Evolutionary conservation across 2,888 invertebrate genomes (phyloP), one percentile per base, ranked within the genome.

Genomic region (Eremobia ochroleuca): DNA sequence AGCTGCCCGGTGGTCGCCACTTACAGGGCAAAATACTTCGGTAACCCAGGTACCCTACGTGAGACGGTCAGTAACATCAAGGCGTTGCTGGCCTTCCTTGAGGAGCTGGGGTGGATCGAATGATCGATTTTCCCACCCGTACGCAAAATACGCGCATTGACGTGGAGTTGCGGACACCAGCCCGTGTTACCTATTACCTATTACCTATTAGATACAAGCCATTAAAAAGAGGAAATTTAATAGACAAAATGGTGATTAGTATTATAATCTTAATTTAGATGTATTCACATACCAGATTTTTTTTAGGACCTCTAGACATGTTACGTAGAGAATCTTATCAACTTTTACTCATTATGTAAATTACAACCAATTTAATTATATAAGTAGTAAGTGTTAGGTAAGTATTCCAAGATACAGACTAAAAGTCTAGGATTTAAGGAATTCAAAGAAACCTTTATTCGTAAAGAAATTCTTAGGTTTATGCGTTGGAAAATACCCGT

Each of bases 331-430:
- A 28, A 21, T 15, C 49, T 40, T 31, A 59, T 21, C n/a, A 31
- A 80, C 59, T 80, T 75, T 76, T 65, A 65, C 31, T 76, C 8
- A 66, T 59, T 76, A 76, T 61, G 52, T 46, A 65, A 76, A 73
- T 52, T 68, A 34, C 21, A 40, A 25, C 3, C 15, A 34, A 43
- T 73, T 67, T n/a, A 61, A 73, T 61, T 52, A 75, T 52, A 5
- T 74, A 74, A 79, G 49, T 49, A n/a, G n/a, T 64, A 34, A 73
- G 28, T 34, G 28, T 43, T 67, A 49, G n/a, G 15, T 67, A 73
- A 61, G 9, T 64, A 46, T 55, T 34, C 0, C 15, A 31, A 37
- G 40, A 25, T 28, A n/a, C 4, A 52, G 11, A 4, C 11, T n/a
- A 18, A 43, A 52, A 9, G 11, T 69, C 0, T 34, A 55, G 4